Evolutionary conservation across 2,113 vertebrate species (phyloP), one percentile per base, ranked within the genome.

Genomic region (Coptodon bakossiorum): DNA sequence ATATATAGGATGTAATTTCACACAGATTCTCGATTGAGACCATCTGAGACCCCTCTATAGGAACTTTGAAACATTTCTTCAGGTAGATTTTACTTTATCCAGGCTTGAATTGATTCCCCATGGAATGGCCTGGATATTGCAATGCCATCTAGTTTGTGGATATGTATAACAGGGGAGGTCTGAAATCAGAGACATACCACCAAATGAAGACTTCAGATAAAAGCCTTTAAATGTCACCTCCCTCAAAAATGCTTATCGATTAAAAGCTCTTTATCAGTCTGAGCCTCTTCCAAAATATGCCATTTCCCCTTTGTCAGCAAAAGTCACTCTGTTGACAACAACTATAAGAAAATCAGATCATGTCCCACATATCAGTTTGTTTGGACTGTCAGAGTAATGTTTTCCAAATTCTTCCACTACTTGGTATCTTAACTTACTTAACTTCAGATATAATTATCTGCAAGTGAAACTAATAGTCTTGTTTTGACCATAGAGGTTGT

Each of bases 241-340:
- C 6, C 6, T 66, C 31, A 10, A 38, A 68, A 38, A 68, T 40
- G 34, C 10, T 22, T n/a, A 38, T 6, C 5, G 1, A 43, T 9
- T 45, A 10, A 29, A 76, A 48, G 40, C 34, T 68, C 0, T 38
- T 38, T 38, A 1, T 38, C 19, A 68, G 2, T 38, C 34, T 1
- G 63, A 73, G 38, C 40, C 40, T 73, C 68, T 45, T 73, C 38
- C 68, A 73, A 73, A 45, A 27, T 71, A 71, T 24, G 66, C 7
- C 0, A 9, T 24, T 71, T 43, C 36, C 0, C 34, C 66, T 73
- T 73, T 27, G 66, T 45, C 66, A 73, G 66, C 38, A 73, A 45
- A 27, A 3, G 38, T 73, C 38, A 45, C 34, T 66, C 66, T 14
- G 66, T 71, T 71, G 36, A 71, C 66, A 71, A 24, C 38, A 71